Evolutionary conservation across 1,140 invertebrate species (phyloP).

Genomic region (Apocrypta bakeri): DNA sequence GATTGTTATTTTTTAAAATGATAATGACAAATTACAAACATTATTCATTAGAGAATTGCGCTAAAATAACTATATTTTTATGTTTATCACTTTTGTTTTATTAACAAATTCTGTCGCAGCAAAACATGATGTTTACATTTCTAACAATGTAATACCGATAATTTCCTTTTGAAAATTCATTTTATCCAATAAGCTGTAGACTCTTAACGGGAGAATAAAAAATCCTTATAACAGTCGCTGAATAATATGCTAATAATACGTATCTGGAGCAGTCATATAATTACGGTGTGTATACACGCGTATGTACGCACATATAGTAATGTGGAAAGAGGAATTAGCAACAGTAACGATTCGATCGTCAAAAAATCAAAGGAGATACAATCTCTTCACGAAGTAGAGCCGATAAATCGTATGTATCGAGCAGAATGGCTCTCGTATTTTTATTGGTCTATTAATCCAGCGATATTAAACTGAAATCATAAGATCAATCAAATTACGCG

Average conservation of each 20-base stretch:
- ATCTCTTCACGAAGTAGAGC: neutral
- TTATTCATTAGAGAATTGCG: no score
- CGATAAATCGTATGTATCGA: slow-evolving; percentile 31
- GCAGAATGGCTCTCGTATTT: neutral
- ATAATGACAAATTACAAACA: neutral
- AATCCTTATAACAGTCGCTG: no score
- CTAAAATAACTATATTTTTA: no score
- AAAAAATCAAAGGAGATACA: slow-evolving; percentile 31
- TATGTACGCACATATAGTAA: no score
- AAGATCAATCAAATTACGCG: slow-evolving; percentile 39
- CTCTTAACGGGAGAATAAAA: no score
- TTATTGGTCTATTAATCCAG: slow-evolving; percentile 11
- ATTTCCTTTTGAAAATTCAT: no score
- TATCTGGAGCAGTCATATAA: neutral
- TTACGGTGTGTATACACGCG: no score
- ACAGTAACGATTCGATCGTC: slow-evolving; percentile 4
- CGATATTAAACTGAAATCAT: slow-evolving; percentile 29
- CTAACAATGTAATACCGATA: no score
- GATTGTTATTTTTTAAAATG: neutral
- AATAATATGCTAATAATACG: neutral
- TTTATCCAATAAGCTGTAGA: no score
- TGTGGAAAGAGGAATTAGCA: neutral
- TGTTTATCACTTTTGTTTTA: no score
- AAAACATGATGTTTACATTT: no score
- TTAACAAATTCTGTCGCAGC: no score